These are phyloP conservation scores for Varanus komodoensis DNA, from an alignment of 2,113 vertebrate species.

Conservation along the genomic window DNA sequence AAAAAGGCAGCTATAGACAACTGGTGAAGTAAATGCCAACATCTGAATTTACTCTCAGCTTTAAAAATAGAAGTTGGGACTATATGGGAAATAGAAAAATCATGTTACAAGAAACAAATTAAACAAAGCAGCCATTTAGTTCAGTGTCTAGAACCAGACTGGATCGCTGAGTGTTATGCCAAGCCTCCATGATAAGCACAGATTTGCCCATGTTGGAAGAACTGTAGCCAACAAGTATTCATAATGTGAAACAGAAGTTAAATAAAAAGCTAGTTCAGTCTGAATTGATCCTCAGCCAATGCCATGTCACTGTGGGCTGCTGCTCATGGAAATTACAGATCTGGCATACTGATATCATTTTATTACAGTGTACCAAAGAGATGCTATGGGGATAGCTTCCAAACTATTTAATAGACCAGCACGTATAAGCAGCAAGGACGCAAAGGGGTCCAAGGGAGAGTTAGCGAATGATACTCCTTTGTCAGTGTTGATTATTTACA, in stretches of 20 bases:
- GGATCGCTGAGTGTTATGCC: not conserved
- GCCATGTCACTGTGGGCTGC: not conserved
- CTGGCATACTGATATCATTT: constrained; percentile 1
- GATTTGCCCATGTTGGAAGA: not conserved
- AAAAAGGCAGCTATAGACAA: not conserved
- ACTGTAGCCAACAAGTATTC: not conserved
- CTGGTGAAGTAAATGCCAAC: not conserved
- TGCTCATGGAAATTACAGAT: constrained; percentile 23
- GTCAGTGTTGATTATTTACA: not conserved
- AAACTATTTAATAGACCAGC: not conserved
- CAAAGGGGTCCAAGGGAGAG: not conserved
- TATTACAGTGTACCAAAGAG: not conserved
- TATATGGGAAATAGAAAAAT: constrained; percentile 15
- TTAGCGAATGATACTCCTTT: not conserved
- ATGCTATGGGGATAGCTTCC: not conserved
- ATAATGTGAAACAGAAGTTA: constrained; percentile 14
- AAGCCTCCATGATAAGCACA: constrained; percentile 1
- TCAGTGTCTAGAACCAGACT: constrained; percentile 1
- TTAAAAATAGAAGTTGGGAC: constrained; percentile 1
- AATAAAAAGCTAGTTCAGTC: constrained; percentile 9
- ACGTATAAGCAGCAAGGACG: not conserved
- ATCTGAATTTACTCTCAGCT: not conserved
- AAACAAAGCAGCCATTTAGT: constrained; percentile 25
- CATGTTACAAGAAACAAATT: not conserved
- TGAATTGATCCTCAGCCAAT: not conserved